Conservation (phyloP, 1,140 invertebrate species). For the Elymnias hypermnestra region DNA sequence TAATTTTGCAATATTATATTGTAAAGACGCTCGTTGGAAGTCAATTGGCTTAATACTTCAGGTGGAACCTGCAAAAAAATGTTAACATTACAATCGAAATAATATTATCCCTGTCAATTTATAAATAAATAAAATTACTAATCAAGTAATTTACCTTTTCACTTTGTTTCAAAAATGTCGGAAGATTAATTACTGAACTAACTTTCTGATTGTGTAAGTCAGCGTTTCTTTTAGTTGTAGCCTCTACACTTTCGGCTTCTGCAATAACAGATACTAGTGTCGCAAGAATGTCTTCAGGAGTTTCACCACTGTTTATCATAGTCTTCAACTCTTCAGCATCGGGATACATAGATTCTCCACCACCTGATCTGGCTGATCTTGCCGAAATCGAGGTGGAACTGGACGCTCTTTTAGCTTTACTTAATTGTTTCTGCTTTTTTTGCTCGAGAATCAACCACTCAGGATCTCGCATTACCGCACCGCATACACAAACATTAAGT, state of each 20-base stretch:
- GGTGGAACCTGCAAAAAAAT: constrained; percentile 78
- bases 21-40: constrained; percentile 80
- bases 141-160: constrained; percentile 77
- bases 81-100: constrained; percentile 7
- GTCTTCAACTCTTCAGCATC: constrained; percentile 81
- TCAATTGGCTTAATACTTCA: constrained; percentile 82
- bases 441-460: constrained; percentile 84
- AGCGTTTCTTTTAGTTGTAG: constrained; percentile 62
- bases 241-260: constrained; percentile 64
- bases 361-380: constrained; percentile 51
- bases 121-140: constrained; percentile 9
- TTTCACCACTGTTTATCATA: constrained; percentile 81
- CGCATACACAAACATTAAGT: constrained; percentile 93
- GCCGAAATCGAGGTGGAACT: constrained; percentile 73
- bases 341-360: constrained; percentile 76
- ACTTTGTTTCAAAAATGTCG: constrained; percentile 85
- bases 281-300: constrained; percentile 83
- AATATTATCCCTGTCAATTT: neutral
- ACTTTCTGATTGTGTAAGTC: constrained; percentile 65
- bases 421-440: constrained; percentile 66
- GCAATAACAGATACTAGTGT: constrained; percentile 79
- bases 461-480: constrained; percentile 90
- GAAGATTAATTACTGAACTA: constrained; percentile 85
- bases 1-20: constrained; percentile 85
- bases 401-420: constrained; percentile 66